These are phyloP conservation scores for Takifugu bimaculatus DNA, from an alignment of 2,113 vertebrate genomes.

Conservation along the genomic window DNA sequence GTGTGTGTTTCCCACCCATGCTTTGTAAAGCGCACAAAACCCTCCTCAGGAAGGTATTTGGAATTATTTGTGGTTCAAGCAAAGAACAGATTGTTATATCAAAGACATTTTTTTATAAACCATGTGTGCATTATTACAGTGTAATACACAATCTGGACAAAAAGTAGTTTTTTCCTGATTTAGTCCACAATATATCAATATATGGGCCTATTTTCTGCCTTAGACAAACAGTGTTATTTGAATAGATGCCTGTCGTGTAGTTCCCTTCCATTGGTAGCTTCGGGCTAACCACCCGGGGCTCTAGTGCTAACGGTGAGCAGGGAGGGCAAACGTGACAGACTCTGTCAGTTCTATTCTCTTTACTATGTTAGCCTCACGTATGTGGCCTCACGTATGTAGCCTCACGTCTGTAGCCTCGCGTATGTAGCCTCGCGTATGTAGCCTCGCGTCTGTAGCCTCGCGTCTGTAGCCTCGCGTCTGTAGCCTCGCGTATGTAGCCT, in stretches of 20 bases:
- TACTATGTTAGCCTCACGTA: slow-evolving; percentile 47
- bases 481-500: slow-evolving; percentile 1
- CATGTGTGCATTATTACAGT: slow-evolving; percentile 24
- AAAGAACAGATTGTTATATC: slow-evolving; percentile 7
- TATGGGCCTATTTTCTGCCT: no score
- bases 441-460: no score
- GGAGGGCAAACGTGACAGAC: slow-evolving; percentile 52
- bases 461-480: no score
- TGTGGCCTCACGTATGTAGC: slow-evolving; percentile 1
- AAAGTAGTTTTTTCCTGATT: no score
- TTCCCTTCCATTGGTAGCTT: background rate
- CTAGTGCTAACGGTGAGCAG: slow-evolving; percentile 7
- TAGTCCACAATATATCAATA: no score
- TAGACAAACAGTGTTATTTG: background rate
- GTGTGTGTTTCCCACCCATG: no score
- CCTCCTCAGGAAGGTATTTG: background rate
- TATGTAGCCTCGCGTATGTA: no score
- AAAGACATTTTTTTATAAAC: slow-evolving; percentile 3
- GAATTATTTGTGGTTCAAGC: background rate
- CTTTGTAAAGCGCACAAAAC: no score
- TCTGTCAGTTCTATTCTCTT: slow-evolving; percentile 35
- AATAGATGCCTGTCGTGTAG: background rate
- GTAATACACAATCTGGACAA: no score
- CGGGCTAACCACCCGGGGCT: no score
- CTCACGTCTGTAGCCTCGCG: no score